Evolutionary conservation across 2,113 vertebrate genomes (phyloP), one percentile per base, ranked within the genome.

Genomic region (Tauraco erythrolophus): DNA sequence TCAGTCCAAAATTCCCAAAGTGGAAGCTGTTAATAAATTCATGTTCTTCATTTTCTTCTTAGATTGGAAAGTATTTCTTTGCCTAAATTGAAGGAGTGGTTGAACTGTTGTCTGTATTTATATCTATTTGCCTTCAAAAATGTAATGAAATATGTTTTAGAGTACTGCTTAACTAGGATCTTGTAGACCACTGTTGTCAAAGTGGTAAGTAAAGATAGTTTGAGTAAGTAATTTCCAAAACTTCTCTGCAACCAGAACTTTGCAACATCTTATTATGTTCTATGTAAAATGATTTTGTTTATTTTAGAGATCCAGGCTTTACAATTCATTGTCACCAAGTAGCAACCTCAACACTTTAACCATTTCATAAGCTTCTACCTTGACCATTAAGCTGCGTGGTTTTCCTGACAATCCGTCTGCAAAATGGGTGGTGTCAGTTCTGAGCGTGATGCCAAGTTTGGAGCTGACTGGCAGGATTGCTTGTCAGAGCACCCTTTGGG

Each of bases 81-180:
- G 58, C 54, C 19, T 11, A 54, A 54, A 35, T 66, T 84, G 74
- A 87, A 95, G 4, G 8, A 57, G 51, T 56, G 61, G 25, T 45
- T 90, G 60, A 81, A 37, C 24, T 51, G 21, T 24, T 89, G 28
- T 89, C 82, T n/a, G 12, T 75, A 35, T 89, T 85, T 74, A 3
- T 81, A 69, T 37, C 74, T 97, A 60, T 54, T 83, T 96, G 58
- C 89, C 75, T 91, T 97, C 43, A 66, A 93, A 72, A 85, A 90
- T 35, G 16, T 71, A 83, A 78, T 65, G 30, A 82, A 86, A 54
- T 72, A 57, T 19, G 10, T 65, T 78, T 76, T 51, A 70, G 77
- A 87, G 72, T 48, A 81, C 66, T 57, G 41, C 54, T 46, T 86
- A 84, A 82, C 58, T 88, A 37, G 57, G 7, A 50, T 56, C 25